These are phyloP conservation scores for Harpalus rubripes DNA, from an alignment of 2,888 invertebrate species.

Conservation along the genomic window DNA sequence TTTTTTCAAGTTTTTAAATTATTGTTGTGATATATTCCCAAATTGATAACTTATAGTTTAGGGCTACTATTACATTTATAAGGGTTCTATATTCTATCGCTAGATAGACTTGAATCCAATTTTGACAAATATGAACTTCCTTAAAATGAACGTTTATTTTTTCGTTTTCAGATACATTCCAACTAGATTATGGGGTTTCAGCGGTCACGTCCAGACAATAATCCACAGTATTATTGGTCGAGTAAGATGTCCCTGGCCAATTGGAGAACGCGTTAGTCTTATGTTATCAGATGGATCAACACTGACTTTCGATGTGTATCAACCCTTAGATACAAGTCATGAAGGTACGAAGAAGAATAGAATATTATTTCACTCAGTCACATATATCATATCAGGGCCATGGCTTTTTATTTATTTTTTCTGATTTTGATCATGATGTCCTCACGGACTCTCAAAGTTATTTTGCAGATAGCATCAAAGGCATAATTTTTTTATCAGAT, in stretches of 20 bases:
- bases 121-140: background rate
- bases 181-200: conserved; percentile 95
- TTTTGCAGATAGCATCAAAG: no score
- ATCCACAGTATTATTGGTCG: conserved; percentile 93
- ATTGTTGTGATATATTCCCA: no score
- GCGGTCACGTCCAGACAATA: conserved; percentile 96
- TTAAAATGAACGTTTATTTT: conserved; percentile 11
- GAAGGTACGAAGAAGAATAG: conserved; percentile 80
- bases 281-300: conserved; percentile 91
- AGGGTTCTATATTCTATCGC: background rate
- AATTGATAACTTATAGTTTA: no score
- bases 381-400: no score
- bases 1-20: no score
- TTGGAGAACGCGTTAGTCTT: conserved; percentile 89
- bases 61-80: no score
- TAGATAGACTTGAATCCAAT: background rate
- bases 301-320: conserved; percentile 94
- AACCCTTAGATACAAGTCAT: conserved; percentile 85
- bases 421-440: no score
- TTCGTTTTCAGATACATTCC: conserved; percentile 87
- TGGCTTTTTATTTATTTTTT: no score
- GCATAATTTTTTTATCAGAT: no score
- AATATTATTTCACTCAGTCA: background rate
- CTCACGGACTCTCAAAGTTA: no score
- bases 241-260: conserved; percentile 92